Conservation (phyloP, 2,888 invertebrate species). For the Parnassius glacialis region DNA sequence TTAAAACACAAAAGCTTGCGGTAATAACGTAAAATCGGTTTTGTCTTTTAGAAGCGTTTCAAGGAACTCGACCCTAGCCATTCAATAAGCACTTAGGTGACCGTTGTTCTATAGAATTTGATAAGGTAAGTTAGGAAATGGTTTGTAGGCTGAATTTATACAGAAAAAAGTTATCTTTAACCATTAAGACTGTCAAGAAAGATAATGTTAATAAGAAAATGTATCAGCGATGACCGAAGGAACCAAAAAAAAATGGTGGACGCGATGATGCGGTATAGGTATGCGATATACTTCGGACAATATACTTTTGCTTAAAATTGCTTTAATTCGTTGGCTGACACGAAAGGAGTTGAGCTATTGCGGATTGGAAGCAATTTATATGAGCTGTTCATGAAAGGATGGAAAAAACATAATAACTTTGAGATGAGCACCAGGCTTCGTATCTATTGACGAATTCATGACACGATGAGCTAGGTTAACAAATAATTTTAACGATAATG, state of each 20-base stretch:
- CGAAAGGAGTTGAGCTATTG: too few relatives aligned
- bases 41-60: slow-evolving; percentile 18
- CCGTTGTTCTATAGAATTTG: slow-evolving; percentile 19
- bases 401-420: too few relatives aligned
- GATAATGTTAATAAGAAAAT: neutral
- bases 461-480: too few relatives aligned
- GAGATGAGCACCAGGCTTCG: too few relatives aligned
- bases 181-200: neutral
- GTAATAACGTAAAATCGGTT: slow-evolving; percentile 16
- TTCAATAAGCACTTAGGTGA: slow-evolving; percentile 26
- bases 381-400: too few relatives aligned
- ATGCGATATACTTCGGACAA: too few relatives aligned
- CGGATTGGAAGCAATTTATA: too few relatives aligned
- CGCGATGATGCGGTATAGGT: too few relatives aligned
- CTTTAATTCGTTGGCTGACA: too few relatives aligned
- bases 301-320: too few relatives aligned
- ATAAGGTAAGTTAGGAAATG: slow-evolving; percentile 22
- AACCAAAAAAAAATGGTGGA: neutral
- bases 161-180: neutral
- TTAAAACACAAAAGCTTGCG: slow-evolving; percentile 8
- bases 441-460: too few relatives aligned
- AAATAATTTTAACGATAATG: too few relatives aligned
- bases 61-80: slow-evolving; percentile 19
- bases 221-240: neutral
- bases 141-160: slow-evolving; percentile 16